These are phyloP conservation scores for Daktulosphaira vitifoliae DNA, from an alignment of 1,140 invertebrate genomes.

Conservation along the genomic window DNA sequence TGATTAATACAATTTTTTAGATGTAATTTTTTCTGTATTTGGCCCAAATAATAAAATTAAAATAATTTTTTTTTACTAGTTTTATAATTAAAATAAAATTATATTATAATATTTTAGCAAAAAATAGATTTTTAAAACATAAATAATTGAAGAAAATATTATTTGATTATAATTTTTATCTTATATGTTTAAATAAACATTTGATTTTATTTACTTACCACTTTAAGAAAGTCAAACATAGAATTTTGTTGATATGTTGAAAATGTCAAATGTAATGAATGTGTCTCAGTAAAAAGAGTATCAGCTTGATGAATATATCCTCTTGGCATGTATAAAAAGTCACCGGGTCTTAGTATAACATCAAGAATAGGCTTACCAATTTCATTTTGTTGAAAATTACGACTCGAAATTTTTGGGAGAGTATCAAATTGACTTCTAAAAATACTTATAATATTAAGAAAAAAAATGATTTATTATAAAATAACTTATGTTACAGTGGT, in stretches of 20 bases:
- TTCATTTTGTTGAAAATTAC: slow-evolving; percentile 70
- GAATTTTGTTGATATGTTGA: slow-evolving; percentile 85
- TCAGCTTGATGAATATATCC: slow-evolving; percentile 88
- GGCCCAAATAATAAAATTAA: too few species aligned
- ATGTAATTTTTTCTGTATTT: too few species aligned
- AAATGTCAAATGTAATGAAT: slow-evolving; percentile 88
- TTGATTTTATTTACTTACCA: too few species aligned
- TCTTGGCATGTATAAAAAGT: slow-evolving; percentile 84
- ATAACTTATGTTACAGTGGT: slow-evolving; percentile 48
- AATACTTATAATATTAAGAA: background rate
- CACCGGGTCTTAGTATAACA: slow-evolving; percentile 70
- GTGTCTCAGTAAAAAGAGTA: slow-evolving; percentile 57
- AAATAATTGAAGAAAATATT: too few species aligned
- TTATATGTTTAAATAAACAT: too few species aligned
- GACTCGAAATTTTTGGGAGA: slow-evolving; percentile 71
- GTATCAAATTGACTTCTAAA: slow-evolving; percentile 47
- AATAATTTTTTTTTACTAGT: too few species aligned
- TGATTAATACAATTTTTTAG: too few species aligned
- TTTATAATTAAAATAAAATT: too few species aligned
- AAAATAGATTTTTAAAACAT: too few species aligned
- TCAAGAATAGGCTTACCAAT: slow-evolving; percentile 74
- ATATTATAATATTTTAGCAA: too few species aligned
- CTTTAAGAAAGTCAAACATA: slow-evolving; percentile 80
- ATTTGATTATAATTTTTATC: too few species aligned
- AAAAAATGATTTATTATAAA: slow-evolving; percentile 8